These are phyloP conservation scores for Lithosia quadra DNA, from an alignment of 2,888 invertebrate genomes.

Conservation along the genomic window DNA sequence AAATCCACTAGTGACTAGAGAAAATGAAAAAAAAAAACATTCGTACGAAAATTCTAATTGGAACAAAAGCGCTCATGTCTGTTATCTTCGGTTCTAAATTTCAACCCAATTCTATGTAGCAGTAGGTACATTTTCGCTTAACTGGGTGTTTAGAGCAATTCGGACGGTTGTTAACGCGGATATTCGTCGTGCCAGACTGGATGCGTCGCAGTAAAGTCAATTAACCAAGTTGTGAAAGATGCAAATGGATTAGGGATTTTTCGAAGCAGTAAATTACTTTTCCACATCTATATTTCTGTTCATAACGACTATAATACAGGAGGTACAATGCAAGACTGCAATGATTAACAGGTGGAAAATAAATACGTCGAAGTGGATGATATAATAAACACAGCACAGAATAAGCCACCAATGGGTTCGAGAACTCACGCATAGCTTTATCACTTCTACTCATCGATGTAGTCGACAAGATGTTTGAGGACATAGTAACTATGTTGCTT, in stretches of 20 bases:
- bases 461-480: background rate
- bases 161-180: slow-evolving; percentile 52
- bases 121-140: slow-evolving; percentile 27
- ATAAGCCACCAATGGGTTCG: no score
- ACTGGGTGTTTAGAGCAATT: slow-evolving; percentile 42
- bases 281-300: slow-evolving; percentile 13
- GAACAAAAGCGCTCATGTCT: slow-evolving; percentile 58
- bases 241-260: slow-evolving; percentile 59
- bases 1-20: slow-evolving; percentile 51
- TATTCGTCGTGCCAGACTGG: slow-evolving; percentile 57
- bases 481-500: background rate
- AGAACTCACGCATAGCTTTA: no score
- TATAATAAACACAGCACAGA: no score
- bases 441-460: no score
- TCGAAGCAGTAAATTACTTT: slow-evolving; percentile 26
- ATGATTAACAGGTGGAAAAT: no score
- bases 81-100: slow-evolving; percentile 20
- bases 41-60: slow-evolving; percentile 54
- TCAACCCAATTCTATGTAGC: background rate
- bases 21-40: slow-evolving; percentile 48
- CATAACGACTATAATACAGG: background rate
- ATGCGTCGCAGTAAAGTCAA: slow-evolving; percentile 65
- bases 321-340: no score
- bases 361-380: no score
- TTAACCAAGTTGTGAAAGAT: slow-evolving; percentile 74